Conservation (phyloP, 92 coral and sea anemone genomes). For the Phenganax stokvisi region DNA sequence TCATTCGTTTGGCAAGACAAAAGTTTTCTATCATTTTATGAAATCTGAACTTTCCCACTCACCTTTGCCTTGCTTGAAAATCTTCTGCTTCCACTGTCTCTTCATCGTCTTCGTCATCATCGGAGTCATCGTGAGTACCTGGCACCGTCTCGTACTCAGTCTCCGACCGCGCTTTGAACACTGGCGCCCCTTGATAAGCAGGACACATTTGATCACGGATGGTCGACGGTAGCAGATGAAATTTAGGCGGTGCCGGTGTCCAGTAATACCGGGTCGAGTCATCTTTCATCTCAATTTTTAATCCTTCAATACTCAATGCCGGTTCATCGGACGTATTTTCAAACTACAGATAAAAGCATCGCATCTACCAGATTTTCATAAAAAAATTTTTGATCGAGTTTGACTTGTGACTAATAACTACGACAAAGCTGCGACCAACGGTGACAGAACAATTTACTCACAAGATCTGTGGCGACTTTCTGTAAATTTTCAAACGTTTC, state of each 20-base stretch:
- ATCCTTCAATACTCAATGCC: conserved; percentile 58
- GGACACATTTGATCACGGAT: conserved; percentile 72
- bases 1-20: too few species aligned
- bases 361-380: neutral
- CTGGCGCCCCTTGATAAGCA: conserved; percentile 75
- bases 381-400: neutral
- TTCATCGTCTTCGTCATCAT: conserved; percentile 59
- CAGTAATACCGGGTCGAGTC: conserved; percentile 90
- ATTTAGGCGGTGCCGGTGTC: conserved; percentile 99
- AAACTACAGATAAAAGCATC: conserved; percentile 46
- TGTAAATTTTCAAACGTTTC: conserved; percentile 70
- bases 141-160: conserved; percentile 61
- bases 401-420: too few species aligned
- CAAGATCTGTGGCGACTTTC: conserved; percentile 68
- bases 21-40: neutral
- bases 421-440: neutral
- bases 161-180: conserved; percentile 69
- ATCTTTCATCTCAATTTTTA: conserved; percentile 69
- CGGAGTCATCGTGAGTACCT: conserved; percentile 56
- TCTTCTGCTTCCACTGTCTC: conserved; percentile 58
- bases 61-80: conserved; percentile 61
- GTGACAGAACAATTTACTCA: conserved; percentile 13
- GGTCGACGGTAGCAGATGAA: conserved; percentile 75
- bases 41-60: neutral
- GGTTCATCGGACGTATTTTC: conserved; percentile 52